These are phyloP conservation scores for Notodonta dromedarius DNA, from an alignment of 2,888 invertebrate genomes.

Conservation along the genomic window DNA sequence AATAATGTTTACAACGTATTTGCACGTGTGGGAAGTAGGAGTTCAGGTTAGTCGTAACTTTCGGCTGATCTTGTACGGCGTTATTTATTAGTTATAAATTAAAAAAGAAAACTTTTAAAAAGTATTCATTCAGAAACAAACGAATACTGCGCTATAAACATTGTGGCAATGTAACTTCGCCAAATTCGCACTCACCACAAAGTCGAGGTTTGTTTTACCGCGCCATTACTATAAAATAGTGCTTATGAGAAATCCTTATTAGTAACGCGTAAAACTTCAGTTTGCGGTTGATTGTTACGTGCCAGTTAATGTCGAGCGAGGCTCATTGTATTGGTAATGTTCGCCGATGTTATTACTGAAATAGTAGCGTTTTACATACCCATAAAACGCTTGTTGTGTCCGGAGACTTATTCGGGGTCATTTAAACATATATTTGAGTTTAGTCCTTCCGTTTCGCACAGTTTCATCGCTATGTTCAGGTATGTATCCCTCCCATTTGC, in stretches of 20 bases:
- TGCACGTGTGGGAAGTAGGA: background rate
- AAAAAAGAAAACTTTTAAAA: no score
- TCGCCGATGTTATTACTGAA: constrained; percentile 14
- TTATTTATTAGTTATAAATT: no score
- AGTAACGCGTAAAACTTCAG: constrained; percentile 19
- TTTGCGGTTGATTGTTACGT: constrained; percentile 25
- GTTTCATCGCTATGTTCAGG: no score
- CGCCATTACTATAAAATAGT: constrained; percentile 21
- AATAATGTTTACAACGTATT: background rate
- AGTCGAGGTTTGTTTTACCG: constrained; percentile 16
- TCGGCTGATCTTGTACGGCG: no score
- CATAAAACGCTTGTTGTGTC: no score
- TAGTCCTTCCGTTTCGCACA: no score
- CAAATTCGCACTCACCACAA: background rate
- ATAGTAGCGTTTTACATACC: no score
- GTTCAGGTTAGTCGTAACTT: background rate
- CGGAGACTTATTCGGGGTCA: no score
- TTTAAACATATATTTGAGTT: no score
- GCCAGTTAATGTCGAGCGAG: constrained; percentile 27
- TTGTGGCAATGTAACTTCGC: background rate
- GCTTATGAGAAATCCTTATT: constrained; percentile 27
- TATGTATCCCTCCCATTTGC: no score
- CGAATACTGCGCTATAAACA: no score
- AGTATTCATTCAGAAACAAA: no score
- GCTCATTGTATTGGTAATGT: constrained; percentile 12